Evolutionary conservation across 2,888 invertebrate genomes (phyloP), one percentile per base, ranked within the genome.

Genomic region (Acrobasis consociella): DNA sequence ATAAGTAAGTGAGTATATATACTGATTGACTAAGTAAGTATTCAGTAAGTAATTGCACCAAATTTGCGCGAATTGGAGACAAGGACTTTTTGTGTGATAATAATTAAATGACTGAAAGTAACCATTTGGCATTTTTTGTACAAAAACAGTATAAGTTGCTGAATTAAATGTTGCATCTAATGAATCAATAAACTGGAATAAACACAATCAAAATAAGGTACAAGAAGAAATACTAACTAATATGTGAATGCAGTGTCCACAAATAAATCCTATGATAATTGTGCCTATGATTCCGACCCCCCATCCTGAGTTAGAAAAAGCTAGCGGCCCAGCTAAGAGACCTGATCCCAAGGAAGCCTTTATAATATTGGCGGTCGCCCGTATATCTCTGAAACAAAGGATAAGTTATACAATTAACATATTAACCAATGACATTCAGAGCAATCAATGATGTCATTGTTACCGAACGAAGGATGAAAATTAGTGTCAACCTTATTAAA

Each of bases 261-360:
- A 93, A 56, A 93, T 79, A 2, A 90, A 64, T 2, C 92, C 93
- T 0, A 93, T 78, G 1, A 91, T 65, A 10, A 93, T 68, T 0
- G 92, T 92, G 0, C 95, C 94, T 31, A 93, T 75, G 13, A 94
- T 81, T 0, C 96, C 96, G 9, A 95, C 92, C 67, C 94, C 93
- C 73, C 96, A 91, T 64, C 96, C 96, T 59, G 95, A 93, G 77
- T 96, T 94, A 46, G 94, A 93, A 72, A 96, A 94, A 0, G 96
- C 96, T 38, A 94, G 82, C 0, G 96, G 96, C 76, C 96, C 94
- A 0, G 96, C 96, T 15, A 96, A 84, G 58, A 96, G 90, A 0
- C 96, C 96, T 0, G 96, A 96, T 0, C 97, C 96, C 56, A 96
- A 86, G 1, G 93, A 93, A 0, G 93, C 78, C 69, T 93, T 93